phyloP scores from a whole-genome alignment of 2,888 invertebrate species.

The Habroteleia sp. region DNA sequence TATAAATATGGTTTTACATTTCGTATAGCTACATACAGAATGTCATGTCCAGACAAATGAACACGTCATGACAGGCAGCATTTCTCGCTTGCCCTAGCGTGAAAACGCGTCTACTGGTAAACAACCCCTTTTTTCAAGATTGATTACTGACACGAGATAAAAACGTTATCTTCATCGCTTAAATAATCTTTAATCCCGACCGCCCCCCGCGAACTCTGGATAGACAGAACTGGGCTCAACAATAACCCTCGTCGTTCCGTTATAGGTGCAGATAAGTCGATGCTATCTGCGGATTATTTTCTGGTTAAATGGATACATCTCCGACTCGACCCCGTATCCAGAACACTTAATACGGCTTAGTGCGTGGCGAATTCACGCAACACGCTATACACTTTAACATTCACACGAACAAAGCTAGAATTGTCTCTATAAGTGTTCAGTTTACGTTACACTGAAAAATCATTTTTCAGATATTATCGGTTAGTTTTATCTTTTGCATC shows the following conservation, averaged over 20 bases:
- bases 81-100: slow-evolving; percentile 77
- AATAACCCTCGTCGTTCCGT: slow-evolving; percentile 56
- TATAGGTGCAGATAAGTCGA: slow-evolving; percentile 66
- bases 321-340: slow-evolving; percentile 58
- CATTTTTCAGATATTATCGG: no score
- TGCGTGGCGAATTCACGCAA: slow-evolving; percentile 69
- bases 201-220: slow-evolving; percentile 25
- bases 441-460: no score
- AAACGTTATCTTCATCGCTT: slow-evolving; percentile 78
- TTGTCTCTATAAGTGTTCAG: no score
- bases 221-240: slow-evolving; percentile 30
- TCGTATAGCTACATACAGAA: slow-evolving; percentile 28
- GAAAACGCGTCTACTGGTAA: slow-evolving; percentile 72
- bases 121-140: slow-evolving; percentile 73
- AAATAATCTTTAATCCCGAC: slow-evolving; percentile 78
- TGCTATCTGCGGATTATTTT: slow-evolving; percentile 79
- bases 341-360: slow-evolving; percentile 72
- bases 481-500: no score
- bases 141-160: slow-evolving; percentile 75
- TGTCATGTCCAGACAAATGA: slow-evolving; percentile 74
- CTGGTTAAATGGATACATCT: slow-evolving; percentile 77
- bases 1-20: slow-evolving; percentile 52
- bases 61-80: slow-evolving; percentile 78
- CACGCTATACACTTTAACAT: slow-evolving; percentile 64
- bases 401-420: slow-evolving; percentile 54